A percentile compares a stretch with the other conserved stretches of the same genome.
These are phyloP conservation scores for Lacerta bilineata DNA, from an alignment of 2,797 vertebrate species.

Conservation along the genomic window DNA sequence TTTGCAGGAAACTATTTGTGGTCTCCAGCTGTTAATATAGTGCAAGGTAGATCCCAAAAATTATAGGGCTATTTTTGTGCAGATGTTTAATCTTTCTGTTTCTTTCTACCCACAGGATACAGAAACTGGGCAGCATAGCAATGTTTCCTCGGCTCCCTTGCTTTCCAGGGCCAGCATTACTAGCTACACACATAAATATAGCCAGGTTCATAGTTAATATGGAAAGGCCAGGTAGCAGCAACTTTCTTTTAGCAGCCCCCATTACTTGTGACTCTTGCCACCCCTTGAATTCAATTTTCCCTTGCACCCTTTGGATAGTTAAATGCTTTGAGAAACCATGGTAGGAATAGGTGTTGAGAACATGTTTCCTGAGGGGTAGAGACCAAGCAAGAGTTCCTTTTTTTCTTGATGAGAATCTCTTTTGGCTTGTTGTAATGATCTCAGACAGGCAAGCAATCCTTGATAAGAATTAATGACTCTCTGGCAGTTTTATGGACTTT, in stretches of 20 bases:
- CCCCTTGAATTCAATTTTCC: no score
- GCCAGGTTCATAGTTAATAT: background rate
- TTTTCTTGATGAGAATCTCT: background rate
- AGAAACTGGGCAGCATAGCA: no score
- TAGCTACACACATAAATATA: background rate
- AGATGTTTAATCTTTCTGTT: background rate
- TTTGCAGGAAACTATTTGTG: background rate
- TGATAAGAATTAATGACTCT: no score
- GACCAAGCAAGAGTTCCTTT: background rate
- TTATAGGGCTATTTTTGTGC: background rate
- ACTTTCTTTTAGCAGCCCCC: background rate
- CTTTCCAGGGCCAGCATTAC: background rate
- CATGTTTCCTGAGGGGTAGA: background rate
- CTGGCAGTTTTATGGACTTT: no score
- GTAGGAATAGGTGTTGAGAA: background rate
- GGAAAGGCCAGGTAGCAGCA: background rate
- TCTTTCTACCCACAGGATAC: background rate
- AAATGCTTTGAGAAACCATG: no score
- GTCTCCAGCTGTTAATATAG: background rate
- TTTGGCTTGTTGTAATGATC: background rate
- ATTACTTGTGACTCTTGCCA: background rate
- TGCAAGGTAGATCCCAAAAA: background rate
- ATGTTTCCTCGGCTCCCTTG: background rate
- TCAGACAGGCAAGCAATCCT: no score
- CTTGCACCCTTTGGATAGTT: no score